Base-by-base conservation (phyloP, 1,140 invertebrate species). In the Pentalonia nigronervosa region DNA sequence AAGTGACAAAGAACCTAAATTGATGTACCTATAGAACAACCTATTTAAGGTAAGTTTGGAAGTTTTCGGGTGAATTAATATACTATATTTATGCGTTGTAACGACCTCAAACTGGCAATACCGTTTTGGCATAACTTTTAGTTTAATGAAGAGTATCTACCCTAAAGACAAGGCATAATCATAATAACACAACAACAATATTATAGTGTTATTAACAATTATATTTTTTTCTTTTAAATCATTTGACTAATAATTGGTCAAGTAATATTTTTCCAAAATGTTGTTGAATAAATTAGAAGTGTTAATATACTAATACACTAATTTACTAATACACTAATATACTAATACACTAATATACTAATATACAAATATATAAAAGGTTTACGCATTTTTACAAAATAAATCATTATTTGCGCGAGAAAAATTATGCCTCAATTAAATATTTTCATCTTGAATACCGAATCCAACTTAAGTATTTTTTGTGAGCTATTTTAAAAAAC, bases 1-100 rank as follows among this genome's bases (percentile, higher is more conserved):
- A 88, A 88, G n/a, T 88, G 48, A 88, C 48, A 88, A 53, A 88
- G 48, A 53, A 88, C 47, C 50, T 50, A 21, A 50, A 88, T 88
- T 36, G 20, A 88, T 88, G 20, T 47, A 60, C 25, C 4, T 60
- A 87, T n/a, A n/a, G 14, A 48, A 87, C 6, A 48, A 20, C 47
- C 30, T 20, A 88, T n/a, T n/a, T 20, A 21, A 88, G 20, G 47
- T 21, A 50, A 34, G n/a, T 50, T 50, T 53, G n/a, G 1, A 87
- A 30, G 45, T 41, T 47, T 87, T 87, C 2, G 47, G 7, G 47
- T 14, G 3, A 30, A 20, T n/a, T n/a, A n/a, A 45, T 48, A 4
- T 45, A 23, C 30, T n/a, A 30, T 67, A 67, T 30, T 67, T 67
- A 67, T 11, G 14, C 3, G 20, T 14, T 7, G 30, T n/a, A 14